These are phyloP conservation scores for Drosophila hamatofila DNA, from an alignment of 2,888 invertebrate genomes.

Conservation along the genomic window DNA sequence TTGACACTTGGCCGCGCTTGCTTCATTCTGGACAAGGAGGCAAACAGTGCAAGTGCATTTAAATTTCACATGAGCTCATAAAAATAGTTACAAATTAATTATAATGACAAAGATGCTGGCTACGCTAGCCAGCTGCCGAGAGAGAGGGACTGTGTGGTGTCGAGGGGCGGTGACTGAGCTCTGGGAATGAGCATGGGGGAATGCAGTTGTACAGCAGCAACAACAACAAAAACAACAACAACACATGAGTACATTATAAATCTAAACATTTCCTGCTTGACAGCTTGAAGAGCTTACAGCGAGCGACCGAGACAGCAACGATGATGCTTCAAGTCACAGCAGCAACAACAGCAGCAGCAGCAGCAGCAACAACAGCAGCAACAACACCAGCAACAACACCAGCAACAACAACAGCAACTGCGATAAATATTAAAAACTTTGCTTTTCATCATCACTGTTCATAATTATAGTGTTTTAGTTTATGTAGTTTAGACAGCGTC, in stretches of 20 bases:
- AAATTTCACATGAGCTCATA: conserved; percentile 80
- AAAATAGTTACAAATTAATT: conserved; percentile 82
- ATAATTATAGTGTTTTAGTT: conserved; percentile 79
- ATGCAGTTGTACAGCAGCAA: conserved; percentile 47
- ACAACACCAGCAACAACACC: too few species aligned
- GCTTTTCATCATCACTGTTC: conserved; percentile 72
- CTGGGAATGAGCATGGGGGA: conserved; percentile 32
- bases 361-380: conserved; percentile 42
- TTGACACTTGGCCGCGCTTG: conserved; percentile 62
- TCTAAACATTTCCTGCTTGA: conserved; percentile 80
- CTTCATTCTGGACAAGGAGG: conserved; percentile 46
- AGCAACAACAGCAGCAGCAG: conserved; percentile 31
- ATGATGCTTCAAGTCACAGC: conserved; percentile 68
- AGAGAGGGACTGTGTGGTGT: neutral
- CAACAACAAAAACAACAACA: conserved; percentile 33
- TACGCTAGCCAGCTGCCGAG: neutral
- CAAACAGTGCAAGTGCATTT: conserved; percentile 61
- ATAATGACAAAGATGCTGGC: conserved; percentile 72
- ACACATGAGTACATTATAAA: conserved; percentile 70
- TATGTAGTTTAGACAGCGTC: conserved; percentile 70
- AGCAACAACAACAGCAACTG: conserved; percentile 41
- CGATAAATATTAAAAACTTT: conserved; percentile 70
- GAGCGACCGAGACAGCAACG: conserved; percentile 62
- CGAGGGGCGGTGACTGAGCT: neutral
- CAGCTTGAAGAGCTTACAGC: conserved; percentile 77